phyloP scores from a whole-genome alignment of 2,888 invertebrate genomes.

The Rhagonycha lutea region DNA sequence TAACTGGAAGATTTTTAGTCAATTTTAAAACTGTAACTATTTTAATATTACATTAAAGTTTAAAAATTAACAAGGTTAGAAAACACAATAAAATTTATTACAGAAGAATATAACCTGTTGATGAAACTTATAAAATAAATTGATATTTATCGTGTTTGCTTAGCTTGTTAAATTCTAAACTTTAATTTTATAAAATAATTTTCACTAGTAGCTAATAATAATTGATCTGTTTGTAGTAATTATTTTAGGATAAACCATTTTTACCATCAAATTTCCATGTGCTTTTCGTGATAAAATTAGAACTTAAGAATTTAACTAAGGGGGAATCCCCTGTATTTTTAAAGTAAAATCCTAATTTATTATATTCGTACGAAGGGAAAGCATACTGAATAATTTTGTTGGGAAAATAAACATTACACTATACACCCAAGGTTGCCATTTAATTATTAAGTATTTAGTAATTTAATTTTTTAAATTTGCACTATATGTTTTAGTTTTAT shows the following conservation, averaged over 20 bases:
- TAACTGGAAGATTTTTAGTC: neutral
- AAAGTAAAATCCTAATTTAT: neutral
- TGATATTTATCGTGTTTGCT: neutral
- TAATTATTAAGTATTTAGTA: neutral
- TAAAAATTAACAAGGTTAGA: neutral
- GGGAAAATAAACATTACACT: neutral
- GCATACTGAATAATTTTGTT: neutral
- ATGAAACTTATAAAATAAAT: neutral
- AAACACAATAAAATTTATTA: neutral
- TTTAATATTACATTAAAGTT: neutral
- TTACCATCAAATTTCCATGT: neutral
- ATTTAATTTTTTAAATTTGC: neutral
- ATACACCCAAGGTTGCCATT: neutral
- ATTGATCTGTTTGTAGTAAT: neutral
- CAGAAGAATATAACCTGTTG: neutral
- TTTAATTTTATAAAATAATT: neutral
- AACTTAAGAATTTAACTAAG: neutral
- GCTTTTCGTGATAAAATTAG: neutral
- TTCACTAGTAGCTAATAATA: neutral
- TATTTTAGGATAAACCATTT: neutral
- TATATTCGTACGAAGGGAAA: neutral
- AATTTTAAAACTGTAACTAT: neutral
- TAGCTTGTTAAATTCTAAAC: neutral
- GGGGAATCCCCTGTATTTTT: neutral
- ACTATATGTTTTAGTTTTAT: neutral